Percentiles rank a stretch among this genome's conserved stretches.
phyloP scores from a whole-genome alignment of 2,888 invertebrate genomes.

The Gastrophysa polygoni region DNA sequence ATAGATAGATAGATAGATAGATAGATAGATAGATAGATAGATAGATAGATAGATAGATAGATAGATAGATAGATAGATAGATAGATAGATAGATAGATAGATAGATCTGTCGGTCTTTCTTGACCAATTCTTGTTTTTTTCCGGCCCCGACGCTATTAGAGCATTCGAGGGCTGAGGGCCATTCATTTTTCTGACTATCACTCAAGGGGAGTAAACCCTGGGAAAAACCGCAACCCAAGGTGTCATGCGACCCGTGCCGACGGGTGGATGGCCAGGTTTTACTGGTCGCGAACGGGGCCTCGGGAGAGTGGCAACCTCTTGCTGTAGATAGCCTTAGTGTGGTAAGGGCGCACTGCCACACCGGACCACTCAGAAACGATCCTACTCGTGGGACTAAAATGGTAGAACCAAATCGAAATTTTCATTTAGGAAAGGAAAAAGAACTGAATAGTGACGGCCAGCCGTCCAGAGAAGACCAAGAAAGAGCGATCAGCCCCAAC shows the following conservation, averaged over 20 bases:
- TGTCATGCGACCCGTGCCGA: constrained; percentile 6
- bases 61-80: too few species aligned
- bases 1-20: too few species aligned
- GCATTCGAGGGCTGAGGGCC: neutral
- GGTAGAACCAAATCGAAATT: neutral
- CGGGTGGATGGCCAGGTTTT: constrained; percentile 4
- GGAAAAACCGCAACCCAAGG: constrained; percentile 4
- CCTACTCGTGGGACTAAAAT: constrained; percentile 3
- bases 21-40: too few species aligned
- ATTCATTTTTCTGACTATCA: neutral
- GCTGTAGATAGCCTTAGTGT: constrained; percentile 1
- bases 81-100: too few species aligned
- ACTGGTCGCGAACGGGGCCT: constrained; percentile 4
- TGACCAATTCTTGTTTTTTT: neutral
- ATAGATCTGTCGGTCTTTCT: neutral
- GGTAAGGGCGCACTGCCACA: constrained; percentile 14
- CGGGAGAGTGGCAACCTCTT: neutral
- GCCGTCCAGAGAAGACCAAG: neutral
- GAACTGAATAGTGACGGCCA: neutral
- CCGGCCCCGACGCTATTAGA: neutral
- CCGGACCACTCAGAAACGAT: neutral
- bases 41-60: too few species aligned
- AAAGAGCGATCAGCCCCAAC: neutral
- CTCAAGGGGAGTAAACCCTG: too few species aligned
- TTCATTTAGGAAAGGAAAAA: neutral